Conservation (phyloP, 2,797 vertebrate species). For the Gephyroberyx darwinii region DNA sequence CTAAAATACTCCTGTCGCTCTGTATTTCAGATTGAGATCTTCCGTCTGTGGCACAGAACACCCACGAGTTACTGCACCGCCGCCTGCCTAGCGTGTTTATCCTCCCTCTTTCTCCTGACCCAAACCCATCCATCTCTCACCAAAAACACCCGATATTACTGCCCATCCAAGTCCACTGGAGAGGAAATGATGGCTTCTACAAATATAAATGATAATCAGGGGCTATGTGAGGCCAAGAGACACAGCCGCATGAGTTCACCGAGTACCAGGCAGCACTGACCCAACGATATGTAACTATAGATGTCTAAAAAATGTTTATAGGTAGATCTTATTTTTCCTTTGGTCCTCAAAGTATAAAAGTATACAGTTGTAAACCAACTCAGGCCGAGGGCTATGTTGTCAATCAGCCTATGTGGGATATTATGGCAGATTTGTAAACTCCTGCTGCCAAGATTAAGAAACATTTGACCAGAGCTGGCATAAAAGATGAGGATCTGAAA, state of each 20-base stretch:
- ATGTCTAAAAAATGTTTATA: conserved; percentile 54
- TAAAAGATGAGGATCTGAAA: conserved; percentile 27
- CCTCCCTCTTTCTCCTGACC: conserved; percentile 52
- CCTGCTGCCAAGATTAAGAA: conserved; percentile 39
- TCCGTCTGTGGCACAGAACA: conserved; percentile 75
- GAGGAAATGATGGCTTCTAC: conserved; percentile 79
- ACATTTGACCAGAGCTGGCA: conserved; percentile 4
- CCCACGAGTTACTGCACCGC: conserved; percentile 70
- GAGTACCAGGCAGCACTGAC: conserved; percentile 53
- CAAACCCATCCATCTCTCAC: conserved; percentile 73
- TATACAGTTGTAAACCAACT: conserved; percentile 31
- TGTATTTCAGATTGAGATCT: conserved; percentile 70
- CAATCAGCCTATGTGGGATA: conserved; percentile 35
- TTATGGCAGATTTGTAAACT: conserved; percentile 54
- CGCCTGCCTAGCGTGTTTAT: conserved; percentile 67
- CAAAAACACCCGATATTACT: conserved; percentile 71
- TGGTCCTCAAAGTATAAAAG: conserved; percentile 59
- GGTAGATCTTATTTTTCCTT: conserved; percentile 58
- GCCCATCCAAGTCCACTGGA: conserved; percentile 62
- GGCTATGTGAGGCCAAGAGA: conserved; percentile 76
- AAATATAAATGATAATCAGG: conserved; percentile 84
- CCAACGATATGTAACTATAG: conserved; percentile 54
- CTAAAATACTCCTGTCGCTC: conserved; percentile 69
- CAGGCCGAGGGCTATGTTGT: conserved; percentile 31
- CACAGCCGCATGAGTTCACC: conserved; percentile 68